Conservation (phyloP, 2,797 vertebrate species). For the Lepus townsendii region DNA sequence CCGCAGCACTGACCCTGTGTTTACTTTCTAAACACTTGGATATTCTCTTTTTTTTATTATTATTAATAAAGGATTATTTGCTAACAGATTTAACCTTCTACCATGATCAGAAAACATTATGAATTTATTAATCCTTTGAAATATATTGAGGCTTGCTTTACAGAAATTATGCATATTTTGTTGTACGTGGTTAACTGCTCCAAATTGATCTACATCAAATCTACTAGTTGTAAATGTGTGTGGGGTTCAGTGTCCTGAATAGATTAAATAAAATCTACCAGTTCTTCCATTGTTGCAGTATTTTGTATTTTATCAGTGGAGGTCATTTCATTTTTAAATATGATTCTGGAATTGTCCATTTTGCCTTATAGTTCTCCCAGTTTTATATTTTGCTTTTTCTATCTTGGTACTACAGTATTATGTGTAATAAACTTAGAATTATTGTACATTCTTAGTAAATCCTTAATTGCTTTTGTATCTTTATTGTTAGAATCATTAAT, state of each 20-base stretch:
- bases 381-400: constrained; percentile 20
- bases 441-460: background rate
- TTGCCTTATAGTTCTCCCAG: background rate
- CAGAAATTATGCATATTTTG: background rate
- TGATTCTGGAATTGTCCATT: background rate
- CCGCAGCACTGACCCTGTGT: background rate
- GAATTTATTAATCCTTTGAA: constrained; percentile 20
- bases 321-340: background rate
- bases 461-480: background rate
- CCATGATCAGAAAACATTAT: background rate
- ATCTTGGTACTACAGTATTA: background rate
- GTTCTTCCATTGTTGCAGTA: background rate
- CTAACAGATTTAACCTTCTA: background rate
- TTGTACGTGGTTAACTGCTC: too few species aligned
- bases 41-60: background rate
- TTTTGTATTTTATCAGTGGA: constrained; percentile 12
- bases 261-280: background rate
- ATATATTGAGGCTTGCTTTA: background rate
- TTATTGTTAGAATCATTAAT: background rate
- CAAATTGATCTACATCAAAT: too few species aligned
- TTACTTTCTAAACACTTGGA: background rate
- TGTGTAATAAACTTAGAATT: background rate
- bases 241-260: background rate
- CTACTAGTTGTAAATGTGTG: background rate
- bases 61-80: background rate